Evolutionary conservation across 1,140 invertebrate genomes (phyloP), one percentile per base, ranked within the genome.

Genomic region (Caerostris darwini): DNA sequence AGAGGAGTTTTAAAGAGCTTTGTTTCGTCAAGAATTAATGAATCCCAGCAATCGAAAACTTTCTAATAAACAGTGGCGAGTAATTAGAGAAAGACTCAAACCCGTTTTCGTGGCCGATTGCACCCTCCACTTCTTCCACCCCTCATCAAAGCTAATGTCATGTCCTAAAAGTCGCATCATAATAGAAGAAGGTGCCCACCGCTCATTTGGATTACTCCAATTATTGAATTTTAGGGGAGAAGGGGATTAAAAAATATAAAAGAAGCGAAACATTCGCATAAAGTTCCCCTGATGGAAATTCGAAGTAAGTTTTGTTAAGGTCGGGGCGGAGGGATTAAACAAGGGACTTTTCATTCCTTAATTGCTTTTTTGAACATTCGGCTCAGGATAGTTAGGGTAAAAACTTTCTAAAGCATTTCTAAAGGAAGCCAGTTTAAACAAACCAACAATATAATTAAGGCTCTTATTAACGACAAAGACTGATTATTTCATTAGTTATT

Each of bases 11-110:
- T 7, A 10, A 10, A 17, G n/a, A 10, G n/a, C 71, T 81, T 81
- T 81, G 71, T 81, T 81, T 81, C 71, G 8, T 50, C 10, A n/a
- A 50, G 71, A 81, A 81, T 81, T 81, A 81, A 81, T 6, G 71
- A 81, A 81, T 50, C 71, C 17, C 61, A 10, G 61, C 2, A 17
- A n/a, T 81, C 71, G 12, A 81, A 19, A 81, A 81, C 71, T 81
- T 81, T 81, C 71, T 50, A 81, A 81, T 81, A 81, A 34, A 81
- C 71, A 81, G 71, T 81, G 12, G 3, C 3, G 5, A 19, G 71
- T 50, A 81, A 81, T 81, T 81, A 81, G 71, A 19, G n/a, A 19
- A 8, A 19, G 71, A n/a, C 71, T 3, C 50, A n/a, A 50, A 34
- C 34, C 8, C 50, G 71, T 8, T 50, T 81, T 81, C 34, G 17